phyloP scores from a whole-genome alignment of 2,113 vertebrate genomes.

The Trachemys scripta region DNA sequence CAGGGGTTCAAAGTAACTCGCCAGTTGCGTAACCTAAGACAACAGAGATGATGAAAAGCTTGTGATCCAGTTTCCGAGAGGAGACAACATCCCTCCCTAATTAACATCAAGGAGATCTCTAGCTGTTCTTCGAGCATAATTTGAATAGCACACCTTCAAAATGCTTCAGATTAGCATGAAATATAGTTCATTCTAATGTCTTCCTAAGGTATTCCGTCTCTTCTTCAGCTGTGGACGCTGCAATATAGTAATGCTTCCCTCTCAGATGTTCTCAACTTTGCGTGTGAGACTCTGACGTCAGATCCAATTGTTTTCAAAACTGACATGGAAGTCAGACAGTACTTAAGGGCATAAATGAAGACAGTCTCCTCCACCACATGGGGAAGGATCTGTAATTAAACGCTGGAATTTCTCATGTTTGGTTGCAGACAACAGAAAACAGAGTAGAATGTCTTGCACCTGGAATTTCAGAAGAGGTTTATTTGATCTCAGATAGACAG shows the following conservation, averaged over 20 bases:
- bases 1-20: conserved; percentile 96
- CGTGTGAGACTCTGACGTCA: not conserved
- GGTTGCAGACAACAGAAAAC: fast-evolving
- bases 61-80: not conserved
- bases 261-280: fast-evolving
- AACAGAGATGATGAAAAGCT: not conserved
- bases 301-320: fast-evolving
- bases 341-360: not conserved
- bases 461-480: not conserved
- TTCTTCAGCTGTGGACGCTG: not conserved
- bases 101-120: fast-evolving
- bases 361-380: not conserved
- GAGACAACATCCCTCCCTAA: not conserved
- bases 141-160: not conserved
- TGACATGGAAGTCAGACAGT: fast-evolving
- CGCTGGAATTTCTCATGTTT: not conserved
- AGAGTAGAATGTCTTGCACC: not conserved
- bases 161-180: fast-evolving
- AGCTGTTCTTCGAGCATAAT: not conserved
- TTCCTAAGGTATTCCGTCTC: not conserved
- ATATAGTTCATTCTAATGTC: fast-evolving
- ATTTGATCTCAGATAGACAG: fast-evolving
- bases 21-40: conserved; percentile 92
- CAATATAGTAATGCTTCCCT: fast-evolving
- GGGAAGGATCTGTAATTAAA: not conserved